Evolutionary conservation across 2,888 invertebrate species (phyloP), one percentile per base, ranked within the genome.

Genomic region (Clunio marinus): DNA sequence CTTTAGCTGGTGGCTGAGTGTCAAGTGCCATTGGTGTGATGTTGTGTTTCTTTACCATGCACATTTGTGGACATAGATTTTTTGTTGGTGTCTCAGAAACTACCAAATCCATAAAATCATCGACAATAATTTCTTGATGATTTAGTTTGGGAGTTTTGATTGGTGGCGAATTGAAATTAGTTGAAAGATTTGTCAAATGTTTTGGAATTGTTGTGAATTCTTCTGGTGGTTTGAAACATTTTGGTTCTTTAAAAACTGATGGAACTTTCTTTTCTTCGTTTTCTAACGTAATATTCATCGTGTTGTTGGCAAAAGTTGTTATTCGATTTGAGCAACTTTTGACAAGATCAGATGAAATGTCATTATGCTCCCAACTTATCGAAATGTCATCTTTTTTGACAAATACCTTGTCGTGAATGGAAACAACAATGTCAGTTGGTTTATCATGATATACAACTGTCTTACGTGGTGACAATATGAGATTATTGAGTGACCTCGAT

Each of bases 401-500:
- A 7, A 41, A 24, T 0, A 65, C 63, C 46, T 65, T 65, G 13
- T 66, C 66, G 5, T 55, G 10, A 13, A 63, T 17, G 45, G 13
- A 13, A 1, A 66, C 55, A 17, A 32, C 27, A 1, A 51, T n/a
- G n/a, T n/a, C n/a, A n/a, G n/a, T n/a, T n/a, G n/a, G n/a, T n/a
- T n/a, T 20, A 10, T 35, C 25, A 32, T 66, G 13, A n/a, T n/a
- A n/a, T 1, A 8, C 17, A 7, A 66, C 1, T 10, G 24, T 66
- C 27, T 66, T 66, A 20, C 66, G n/a, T 7, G 66, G 66, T 17
- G 66, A 66, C n/a, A 55, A 15, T 13, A 66, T n/a, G n/a, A n/a
- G n/a, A n/a, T n/a, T n/a, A n/a, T n/a, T n/a, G n/a, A n/a, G n/a
- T n/a, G n/a, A n/a, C n/a, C n/a, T n/a, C n/a, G n/a, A n/a, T n/a